These are phyloP conservation scores for Drosophila infuscata DNA, from an alignment of 2,888 invertebrate species.

Conservation along the genomic window DNA sequence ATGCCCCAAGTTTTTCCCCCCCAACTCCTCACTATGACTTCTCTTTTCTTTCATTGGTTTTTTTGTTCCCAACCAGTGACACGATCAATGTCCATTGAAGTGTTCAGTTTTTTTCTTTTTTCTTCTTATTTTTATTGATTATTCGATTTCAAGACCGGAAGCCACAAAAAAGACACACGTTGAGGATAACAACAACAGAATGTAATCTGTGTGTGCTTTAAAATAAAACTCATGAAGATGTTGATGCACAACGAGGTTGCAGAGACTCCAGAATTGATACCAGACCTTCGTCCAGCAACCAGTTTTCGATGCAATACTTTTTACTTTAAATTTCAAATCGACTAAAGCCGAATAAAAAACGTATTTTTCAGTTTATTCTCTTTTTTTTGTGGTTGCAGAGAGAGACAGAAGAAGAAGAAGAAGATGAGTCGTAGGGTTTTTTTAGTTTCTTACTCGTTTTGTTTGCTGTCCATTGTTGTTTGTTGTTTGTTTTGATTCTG, in stretches of 20 bases:
- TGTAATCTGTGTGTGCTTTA: conserved; percentile 19
- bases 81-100: conserved; percentile 70
- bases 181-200: conserved; percentile 49
- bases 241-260: conserved; percentile 46
- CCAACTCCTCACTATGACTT: conserved; percentile 35
- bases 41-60: conserved; percentile 3
- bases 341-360: conserved; percentile 35
- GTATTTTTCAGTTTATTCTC: neutral
- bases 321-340: conserved; percentile 58
- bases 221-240: conserved; percentile 40
- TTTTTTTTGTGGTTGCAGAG: conserved; percentile 12
- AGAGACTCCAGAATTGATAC: conserved; percentile 2
- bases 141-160: conserved; percentile 72
- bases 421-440: conserved; percentile 22
- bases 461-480: conserved; percentile 43
- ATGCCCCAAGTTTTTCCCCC: neutral
- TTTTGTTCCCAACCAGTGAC: conserved; percentile 18
- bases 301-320: conserved; percentile 48
- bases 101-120: conserved; percentile 25
- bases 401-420: neutral
- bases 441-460: conserved; percentile 22
- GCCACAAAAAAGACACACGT: conserved; percentile 63
- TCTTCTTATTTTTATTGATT: conserved; percentile 57
- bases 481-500: conserved; percentile 72
- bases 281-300: conserved; percentile 34